Evolutionary conservation across 2,888 invertebrate genomes (phyloP).

Genomic region (Sarcophaga caerulescens): DNA sequence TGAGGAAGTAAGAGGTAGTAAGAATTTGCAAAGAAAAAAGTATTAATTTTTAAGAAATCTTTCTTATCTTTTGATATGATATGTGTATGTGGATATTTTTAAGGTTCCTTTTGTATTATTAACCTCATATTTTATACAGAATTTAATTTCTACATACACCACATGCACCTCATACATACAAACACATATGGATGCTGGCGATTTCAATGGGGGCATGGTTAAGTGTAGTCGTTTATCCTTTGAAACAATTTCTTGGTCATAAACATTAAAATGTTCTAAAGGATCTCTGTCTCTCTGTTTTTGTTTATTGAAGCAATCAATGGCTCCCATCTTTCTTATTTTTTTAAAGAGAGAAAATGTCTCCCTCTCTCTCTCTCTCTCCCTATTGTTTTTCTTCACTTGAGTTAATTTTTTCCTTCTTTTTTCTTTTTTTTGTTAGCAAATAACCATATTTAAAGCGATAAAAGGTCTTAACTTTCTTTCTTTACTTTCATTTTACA

Average conservation of each 20-base stretch:
- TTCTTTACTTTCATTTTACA: constrained; percentile 24
- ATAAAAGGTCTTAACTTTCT: constrained; percentile 74
- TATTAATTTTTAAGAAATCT: neutral
- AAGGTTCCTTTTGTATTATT: constrained; percentile 76
- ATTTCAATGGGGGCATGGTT: too few relatives aligned
- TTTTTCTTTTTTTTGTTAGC: constrained; percentile 53
- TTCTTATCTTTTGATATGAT: neutral
- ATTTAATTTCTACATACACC: constrained; percentile 24
- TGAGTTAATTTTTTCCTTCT: constrained; percentile 19
- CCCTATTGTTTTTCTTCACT: neutral
- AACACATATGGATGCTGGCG: neutral
- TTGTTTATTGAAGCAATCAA: constrained; percentile 34
- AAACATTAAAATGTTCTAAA: constrained; percentile 70
- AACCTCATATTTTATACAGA: constrained; percentile 75
- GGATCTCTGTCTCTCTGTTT: constrained; percentile 36
- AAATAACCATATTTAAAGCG: constrained; percentile 78
- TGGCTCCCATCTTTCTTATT: neutral
- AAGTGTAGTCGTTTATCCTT: constrained; percentile 72
- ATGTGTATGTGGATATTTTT: constrained; percentile 68
- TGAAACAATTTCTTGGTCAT: constrained; percentile 76
- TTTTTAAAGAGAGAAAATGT: too few relatives aligned
- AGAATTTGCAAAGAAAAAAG: too few relatives aligned
- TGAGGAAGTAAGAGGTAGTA: neutral
- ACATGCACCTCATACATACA: constrained; percentile 4
- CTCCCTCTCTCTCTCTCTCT: constrained; percentile 11